Conservation (phyloP, 1,140 invertebrate genomes). For the Drosophila pandora region DNA sequence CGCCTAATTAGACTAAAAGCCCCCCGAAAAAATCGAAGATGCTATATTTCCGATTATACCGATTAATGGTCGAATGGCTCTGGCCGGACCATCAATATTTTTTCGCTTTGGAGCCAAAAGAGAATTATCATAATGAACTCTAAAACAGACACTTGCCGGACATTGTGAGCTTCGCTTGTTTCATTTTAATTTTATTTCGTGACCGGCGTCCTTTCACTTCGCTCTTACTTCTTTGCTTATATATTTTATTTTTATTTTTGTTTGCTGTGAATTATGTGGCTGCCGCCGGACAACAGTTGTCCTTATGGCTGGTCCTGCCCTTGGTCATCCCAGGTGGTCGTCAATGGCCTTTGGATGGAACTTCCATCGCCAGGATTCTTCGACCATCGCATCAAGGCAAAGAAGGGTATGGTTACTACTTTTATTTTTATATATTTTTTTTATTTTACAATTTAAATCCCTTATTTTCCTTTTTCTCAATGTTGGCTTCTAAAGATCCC, state of each 20-base stretch:
- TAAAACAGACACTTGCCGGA: slow-evolving; percentile 27
- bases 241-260: slow-evolving; percentile 2
- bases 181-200: slow-evolving; percentile 20
- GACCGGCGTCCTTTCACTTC: background rate
- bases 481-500: too few relatives aligned
- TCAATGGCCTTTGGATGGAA: slow-evolving; percentile 44
- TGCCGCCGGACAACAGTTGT: slow-evolving; percentile 43
- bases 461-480: background rate
- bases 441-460: background rate
- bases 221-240: too few relatives aligned
- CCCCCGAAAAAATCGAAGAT: slow-evolving; percentile 18
- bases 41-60: slow-evolving; percentile 32
- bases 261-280: slow-evolving; percentile 32
- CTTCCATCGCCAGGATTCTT: slow-evolving; percentile 25
- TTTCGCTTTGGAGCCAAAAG: slow-evolving; percentile 34
- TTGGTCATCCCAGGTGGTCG: slow-evolving; percentile 62
- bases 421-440: background rate
- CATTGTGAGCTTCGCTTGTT: slow-evolving; percentile 23
- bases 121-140: slow-evolving; percentile 75
- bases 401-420: slow-evolving; percentile 23
- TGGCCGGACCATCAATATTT: slow-evolving; percentile 44
- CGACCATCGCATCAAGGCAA: slow-evolving; percentile 21
- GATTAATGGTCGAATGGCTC: slow-evolving; percentile 26
- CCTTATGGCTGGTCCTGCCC: slow-evolving; percentile 44
- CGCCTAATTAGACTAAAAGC: slow-evolving; percentile 77